Evolutionary conservation across 2,113 vertebrate species (phyloP).

Genomic region (Ictalurus furcatus): DNA sequence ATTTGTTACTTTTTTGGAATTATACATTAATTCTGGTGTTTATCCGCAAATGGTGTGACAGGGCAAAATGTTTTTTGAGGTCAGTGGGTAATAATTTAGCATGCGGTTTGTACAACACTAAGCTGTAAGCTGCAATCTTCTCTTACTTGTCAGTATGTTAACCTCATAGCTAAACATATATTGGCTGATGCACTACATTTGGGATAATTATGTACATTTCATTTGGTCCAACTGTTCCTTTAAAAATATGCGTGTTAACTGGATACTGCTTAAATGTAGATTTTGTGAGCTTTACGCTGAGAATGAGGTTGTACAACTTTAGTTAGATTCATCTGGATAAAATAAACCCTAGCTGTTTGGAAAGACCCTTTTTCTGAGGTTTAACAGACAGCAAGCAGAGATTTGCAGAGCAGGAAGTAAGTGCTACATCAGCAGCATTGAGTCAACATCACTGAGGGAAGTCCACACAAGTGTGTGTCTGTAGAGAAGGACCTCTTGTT

Average conservation of each 20-base stretch:
- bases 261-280: background rate
- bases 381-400: conserved; percentile 40
- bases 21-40: background rate
- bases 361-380: background rate
- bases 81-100: background rate
- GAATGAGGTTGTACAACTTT: background rate
- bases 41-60: background rate
- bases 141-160: background rate
- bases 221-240: background rate
- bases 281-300: background rate
- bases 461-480: conserved; percentile 59
- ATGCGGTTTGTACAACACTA: background rate
- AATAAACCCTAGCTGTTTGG: background rate
- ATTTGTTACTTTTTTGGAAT: background rate
- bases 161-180: background rate
- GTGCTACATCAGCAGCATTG: conserved; percentile 66
- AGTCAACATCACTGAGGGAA: conserved; percentile 65
- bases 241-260: background rate
- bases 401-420: conserved; percentile 39
- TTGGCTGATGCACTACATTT: background rate
- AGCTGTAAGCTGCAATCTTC: background rate
- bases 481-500: conserved; percentile 59
- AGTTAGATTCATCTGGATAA: background rate
- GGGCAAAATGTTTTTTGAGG: background rate
- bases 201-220: background rate